A percentile compares a stretch with the other conserved stretches of the same genome.
phyloP scores from a whole-genome alignment of 2,888 invertebrate species.

The Glyphotaelius pellucidus region DNA sequence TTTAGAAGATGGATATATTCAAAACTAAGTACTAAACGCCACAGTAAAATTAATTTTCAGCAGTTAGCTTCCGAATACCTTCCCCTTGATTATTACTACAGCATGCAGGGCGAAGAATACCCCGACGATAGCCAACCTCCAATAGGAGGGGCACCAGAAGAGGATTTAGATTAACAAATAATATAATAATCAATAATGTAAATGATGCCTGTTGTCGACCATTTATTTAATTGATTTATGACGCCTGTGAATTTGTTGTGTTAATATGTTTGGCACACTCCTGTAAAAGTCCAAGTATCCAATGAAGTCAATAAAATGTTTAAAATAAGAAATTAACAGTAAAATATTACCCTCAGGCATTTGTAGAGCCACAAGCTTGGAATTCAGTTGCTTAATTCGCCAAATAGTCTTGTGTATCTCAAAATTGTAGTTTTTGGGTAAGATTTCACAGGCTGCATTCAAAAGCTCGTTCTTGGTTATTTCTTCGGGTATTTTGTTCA shows the following conservation, averaged over 20 bases:
- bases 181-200: too few relatives aligned
- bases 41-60: background rate
- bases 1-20: background rate
- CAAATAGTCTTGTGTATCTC: slow-evolving; percentile 99
- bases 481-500: slow-evolving; percentile 89
- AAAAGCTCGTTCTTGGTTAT: slow-evolving; percentile 86
- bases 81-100: background rate
- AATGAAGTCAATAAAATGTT: background rate
- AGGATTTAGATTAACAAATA: too few relatives aligned
- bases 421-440: slow-evolving; percentile 98
- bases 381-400: slow-evolving; percentile 90
- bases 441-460: slow-evolving; percentile 83
- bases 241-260: background rate
- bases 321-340: background rate
- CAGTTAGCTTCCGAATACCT: background rate
- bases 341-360: slow-evolving; percentile 89
- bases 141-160: too few relatives aligned
- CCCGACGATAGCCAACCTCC: too few relatives aligned
- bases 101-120: too few relatives aligned
- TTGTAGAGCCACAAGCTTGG: slow-evolving; percentile 95
- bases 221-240: background rate
- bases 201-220: background rate
- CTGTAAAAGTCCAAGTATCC: slow-evolving; percentile 14
- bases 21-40: background rate
- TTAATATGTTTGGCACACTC: background rate